These are phyloP conservation scores for Himalopsyche phryganea DNA, from an alignment of 1,140 invertebrate species.

Conservation along the genomic window DNA sequence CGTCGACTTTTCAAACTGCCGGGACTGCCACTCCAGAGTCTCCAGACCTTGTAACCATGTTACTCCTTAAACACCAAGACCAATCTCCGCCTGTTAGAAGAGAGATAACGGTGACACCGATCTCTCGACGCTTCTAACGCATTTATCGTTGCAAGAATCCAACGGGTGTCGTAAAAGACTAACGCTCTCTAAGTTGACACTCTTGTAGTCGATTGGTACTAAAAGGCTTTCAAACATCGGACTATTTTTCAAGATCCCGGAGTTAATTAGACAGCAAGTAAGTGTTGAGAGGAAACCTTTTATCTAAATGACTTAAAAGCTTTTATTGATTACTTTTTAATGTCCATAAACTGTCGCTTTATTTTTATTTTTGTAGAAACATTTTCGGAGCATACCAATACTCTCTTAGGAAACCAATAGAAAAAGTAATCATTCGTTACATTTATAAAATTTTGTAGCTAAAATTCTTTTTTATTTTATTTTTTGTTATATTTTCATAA, in stretches of 20 bases:
- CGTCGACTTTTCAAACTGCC: neutral
- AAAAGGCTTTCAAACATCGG: no score
- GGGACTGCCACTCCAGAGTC: neutral
- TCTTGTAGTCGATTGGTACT: no score
- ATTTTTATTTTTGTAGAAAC: no score
- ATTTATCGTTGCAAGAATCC: neutral
- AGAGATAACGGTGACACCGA: conserved; percentile 9
- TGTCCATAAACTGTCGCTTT: neutral
- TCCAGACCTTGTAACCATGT: conserved; percentile 2
- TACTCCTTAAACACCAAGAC: neutral
- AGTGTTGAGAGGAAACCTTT: neutral
- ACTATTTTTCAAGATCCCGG: neutral
- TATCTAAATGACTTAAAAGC: neutral
- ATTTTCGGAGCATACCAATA: no score
- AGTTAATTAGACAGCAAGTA: conserved; percentile 10
- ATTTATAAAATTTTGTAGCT: no score
- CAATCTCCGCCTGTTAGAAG: conserved; percentile 12
- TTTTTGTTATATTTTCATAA: no score
- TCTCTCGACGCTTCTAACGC: conserved; percentile 11
- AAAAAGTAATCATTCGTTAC: no score
- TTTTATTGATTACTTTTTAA: neutral
- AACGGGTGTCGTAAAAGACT: neutral
- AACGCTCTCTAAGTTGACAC: no score
- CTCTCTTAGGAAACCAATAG: no score
- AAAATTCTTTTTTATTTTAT: no score